Base-by-base conservation (phyloP, 1,140 invertebrate genomes). In the Bombus confusus region DNA sequence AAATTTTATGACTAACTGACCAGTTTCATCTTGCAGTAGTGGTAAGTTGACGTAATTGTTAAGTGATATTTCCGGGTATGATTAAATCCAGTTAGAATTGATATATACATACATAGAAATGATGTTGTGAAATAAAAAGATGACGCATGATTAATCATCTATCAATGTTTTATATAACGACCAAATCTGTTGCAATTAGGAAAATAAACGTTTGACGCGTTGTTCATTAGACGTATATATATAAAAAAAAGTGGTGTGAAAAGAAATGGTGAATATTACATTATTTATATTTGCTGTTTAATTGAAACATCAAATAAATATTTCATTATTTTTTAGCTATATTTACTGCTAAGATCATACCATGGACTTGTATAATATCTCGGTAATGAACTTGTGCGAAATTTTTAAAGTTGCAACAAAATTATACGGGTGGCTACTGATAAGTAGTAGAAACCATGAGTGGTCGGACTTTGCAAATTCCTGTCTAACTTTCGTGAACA, bases 361-460 rank as follows among this genome's bases (percentile, higher is more conserved):
- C 8, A 75, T 43, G 12, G 22, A 59, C 8, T 15, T 34, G 25
- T 57, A 18, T 31, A 13, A 59, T 69, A 39, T 4, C 28, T n/a
- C 2, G 22, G 39, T n/a, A 18, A 37, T 59, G 34, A 76, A 66
- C 2, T 66, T 47, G 25, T 5, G 22, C n/a, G 15, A 39, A 28
- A n/a, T 34, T 34, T 64, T 31, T 31, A 25, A 62, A 73, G 6
- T 75, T 75, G 18, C 18, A 5, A 18, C n/a, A 25, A 10, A 28
- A 77, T 68, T 43, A 34, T 57, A 6, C 5, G 18, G 6, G 2
- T 8, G 6, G 15, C 31, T 52, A 31, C 68, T 25, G 43, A 28
- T 47, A 79, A 85, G 83, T 85, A 85, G 83, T 80, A 80, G 25
- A n/a, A 64, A 15, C 15, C 28, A 31, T 12, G 76, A 28, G 37